Percentiles rank a stretch among this genome's conserved stretches.
These are phyloP conservation scores for Bubo bubo DNA, from an alignment of 2,113 vertebrate genomes.

Conservation along the genomic window DNA sequence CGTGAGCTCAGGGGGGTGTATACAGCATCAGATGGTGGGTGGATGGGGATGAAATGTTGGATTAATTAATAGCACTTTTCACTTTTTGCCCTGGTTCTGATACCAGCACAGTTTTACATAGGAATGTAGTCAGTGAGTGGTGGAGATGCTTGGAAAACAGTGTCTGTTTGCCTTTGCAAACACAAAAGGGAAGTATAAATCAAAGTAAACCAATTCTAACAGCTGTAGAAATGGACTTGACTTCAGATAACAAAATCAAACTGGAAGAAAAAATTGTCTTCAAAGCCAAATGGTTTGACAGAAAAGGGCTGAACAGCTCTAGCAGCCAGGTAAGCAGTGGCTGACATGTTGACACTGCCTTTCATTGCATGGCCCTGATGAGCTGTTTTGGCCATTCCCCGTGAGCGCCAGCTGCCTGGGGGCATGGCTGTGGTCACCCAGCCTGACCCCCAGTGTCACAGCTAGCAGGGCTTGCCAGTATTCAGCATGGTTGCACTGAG, in stretches of 20 bases:
- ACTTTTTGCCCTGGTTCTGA: not conserved
- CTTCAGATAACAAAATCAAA: not conserved
- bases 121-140: not conserved
- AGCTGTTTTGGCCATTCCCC: not conserved
- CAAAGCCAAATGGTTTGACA: not conserved
- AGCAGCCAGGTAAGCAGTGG: fast-evolving
- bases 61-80: not conserved
- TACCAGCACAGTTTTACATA: not conserved
- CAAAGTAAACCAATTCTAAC: not conserved
- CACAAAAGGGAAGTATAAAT: not conserved
- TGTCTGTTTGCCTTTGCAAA: not conserved
- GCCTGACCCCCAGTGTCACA: not conserved
- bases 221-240: not conserved
- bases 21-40: not conserved
- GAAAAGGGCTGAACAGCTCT: not conserved
- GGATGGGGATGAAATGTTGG: not conserved
- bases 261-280: not conserved
- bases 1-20: not conserved
- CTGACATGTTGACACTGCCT: not conserved
- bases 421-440: not conserved
- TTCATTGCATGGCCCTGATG: not conserved
- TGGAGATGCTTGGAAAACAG: not conserved
- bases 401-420: not conserved
- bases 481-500: not conserved
- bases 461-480: not conserved